Conservation (phyloP, 2,113 vertebrate species). For the Actenoides lindsayi region DNA sequence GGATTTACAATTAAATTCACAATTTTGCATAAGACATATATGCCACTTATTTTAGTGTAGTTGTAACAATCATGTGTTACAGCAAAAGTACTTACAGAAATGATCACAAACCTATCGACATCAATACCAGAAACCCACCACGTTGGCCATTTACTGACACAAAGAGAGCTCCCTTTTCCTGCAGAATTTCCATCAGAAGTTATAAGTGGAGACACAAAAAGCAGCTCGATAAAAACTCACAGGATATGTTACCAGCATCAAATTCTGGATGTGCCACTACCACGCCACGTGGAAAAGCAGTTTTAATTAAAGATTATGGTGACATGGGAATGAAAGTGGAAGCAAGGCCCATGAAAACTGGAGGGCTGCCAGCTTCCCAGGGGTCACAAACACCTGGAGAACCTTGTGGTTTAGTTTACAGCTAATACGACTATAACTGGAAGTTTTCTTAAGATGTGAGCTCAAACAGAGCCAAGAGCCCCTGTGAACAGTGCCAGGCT, state of each 20-base stretch:
- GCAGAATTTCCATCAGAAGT: not conserved
- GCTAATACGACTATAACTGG: accelerated
- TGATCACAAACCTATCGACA: not conserved
- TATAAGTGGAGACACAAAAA: not conserved
- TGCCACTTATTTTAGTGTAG: not conserved
- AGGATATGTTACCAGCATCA: not conserved
- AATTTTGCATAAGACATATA: not conserved
- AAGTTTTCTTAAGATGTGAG: not conserved
- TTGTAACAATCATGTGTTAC: not conserved
- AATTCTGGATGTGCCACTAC: not conserved
- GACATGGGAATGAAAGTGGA: not conserved
- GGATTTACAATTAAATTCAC: not conserved
- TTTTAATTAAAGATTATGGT: not conserved
- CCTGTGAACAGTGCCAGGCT: not conserved
- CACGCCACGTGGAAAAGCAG: not conserved
- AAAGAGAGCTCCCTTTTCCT: not conserved
- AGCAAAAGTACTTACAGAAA: not conserved
- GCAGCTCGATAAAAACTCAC: not conserved
- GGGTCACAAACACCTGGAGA: not conserved
- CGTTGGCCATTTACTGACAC: not conserved
- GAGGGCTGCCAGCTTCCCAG: not conserved
- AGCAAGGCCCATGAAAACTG: not conserved
- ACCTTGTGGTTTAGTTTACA: not conserved
- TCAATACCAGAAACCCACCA: not conserved
- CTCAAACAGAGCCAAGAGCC: not conserved